These are phyloP conservation scores for Drosophila suzukii DNA, from an alignment of 1,140 invertebrate genomes.

Conservation along the genomic window DNA sequence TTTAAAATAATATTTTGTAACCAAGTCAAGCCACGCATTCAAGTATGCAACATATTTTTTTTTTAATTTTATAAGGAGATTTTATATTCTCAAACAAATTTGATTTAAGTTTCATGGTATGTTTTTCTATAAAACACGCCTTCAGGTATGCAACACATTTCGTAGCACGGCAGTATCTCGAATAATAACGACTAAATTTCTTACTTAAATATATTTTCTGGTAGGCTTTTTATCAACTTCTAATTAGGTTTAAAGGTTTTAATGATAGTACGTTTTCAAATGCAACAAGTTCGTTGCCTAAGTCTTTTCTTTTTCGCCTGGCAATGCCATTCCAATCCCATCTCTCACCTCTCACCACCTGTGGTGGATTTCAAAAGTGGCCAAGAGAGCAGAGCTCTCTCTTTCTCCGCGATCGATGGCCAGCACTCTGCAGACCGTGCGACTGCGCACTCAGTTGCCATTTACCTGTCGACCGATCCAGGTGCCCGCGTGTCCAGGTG, in stretches of 20 bases:
- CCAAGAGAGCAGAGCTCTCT: conserved; percentile 28
- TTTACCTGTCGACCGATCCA: conserved; percentile 68
- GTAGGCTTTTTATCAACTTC: background rate
- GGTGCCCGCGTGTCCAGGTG: conserved; percentile 39
- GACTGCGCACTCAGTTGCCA: conserved; percentile 58
- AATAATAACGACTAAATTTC: background rate
- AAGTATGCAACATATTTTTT: conserved; percentile 1
- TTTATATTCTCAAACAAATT: too few relatives aligned
- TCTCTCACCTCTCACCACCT: conserved; percentile 9
- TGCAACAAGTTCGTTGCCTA: conserved; percentile 58
- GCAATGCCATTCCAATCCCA: too few relatives aligned
- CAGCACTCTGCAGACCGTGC: conserved; percentile 2
- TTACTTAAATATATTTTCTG: background rate
- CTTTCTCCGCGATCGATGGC: background rate
- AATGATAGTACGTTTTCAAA: background rate
- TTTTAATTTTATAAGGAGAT: too few relatives aligned
- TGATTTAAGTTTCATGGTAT: too few relatives aligned
- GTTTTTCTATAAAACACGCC: too few relatives aligned
- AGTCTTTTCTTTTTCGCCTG: conserved; percentile 56
- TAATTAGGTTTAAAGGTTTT: background rate
- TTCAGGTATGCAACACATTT: too few relatives aligned
- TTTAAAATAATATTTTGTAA: too few relatives aligned
- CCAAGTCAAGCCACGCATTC: background rate
- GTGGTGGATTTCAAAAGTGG: conserved; percentile 1
- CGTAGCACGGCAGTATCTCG: too few relatives aligned